Evolutionary conservation across 1,140 invertebrate genomes (phyloP).

Genomic region (Danaus melanippus): DNA sequence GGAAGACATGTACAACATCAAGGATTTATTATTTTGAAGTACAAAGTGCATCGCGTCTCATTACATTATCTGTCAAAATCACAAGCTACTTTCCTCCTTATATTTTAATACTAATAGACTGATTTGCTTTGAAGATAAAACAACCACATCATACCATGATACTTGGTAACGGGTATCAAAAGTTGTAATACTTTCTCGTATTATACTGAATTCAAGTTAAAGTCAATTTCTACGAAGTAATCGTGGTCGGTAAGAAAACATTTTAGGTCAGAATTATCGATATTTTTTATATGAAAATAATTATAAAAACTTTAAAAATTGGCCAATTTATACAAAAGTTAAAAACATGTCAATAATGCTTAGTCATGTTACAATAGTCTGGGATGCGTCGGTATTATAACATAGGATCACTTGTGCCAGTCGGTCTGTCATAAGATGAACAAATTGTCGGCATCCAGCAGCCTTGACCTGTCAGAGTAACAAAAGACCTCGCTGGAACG

Average conservation of each 20-base stretch:
- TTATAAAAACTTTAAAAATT: no score
- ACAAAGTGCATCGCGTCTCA: conserved; percentile 23
- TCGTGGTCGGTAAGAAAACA: no score
- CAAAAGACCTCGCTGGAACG: conserved; percentile 22
- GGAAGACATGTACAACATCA: conserved; percentile 41
- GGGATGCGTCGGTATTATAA: conserved; percentile 19
- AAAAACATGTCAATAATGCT: conserved; percentile 5
- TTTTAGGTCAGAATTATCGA: no score
- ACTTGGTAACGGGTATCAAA: conserved; percentile 1
- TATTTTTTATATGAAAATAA: no score
- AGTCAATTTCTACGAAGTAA: no score
- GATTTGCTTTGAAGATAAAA: conserved; percentile 11
- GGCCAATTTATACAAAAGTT: no score
- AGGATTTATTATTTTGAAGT: conserved; percentile 40
- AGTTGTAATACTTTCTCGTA: conserved; percentile 3
- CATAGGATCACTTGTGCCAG: conserved; percentile 19
- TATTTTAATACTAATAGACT: conserved; percentile 7
- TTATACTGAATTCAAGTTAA: no score
- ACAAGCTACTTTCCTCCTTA: conserved; percentile 20
- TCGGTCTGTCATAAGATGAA: conserved; percentile 25
- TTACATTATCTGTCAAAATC: conserved; percentile 27
- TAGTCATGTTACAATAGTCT: conserved; percentile 15
- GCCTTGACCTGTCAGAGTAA: conserved; percentile 27
- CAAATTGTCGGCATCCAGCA: conserved; percentile 29
- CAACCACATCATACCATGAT: no score